Evolutionary conservation across 37 sponge, comb jelly and placozoan genomes (phyloP).

Genomic region (Theonella swinhoei): DNA sequence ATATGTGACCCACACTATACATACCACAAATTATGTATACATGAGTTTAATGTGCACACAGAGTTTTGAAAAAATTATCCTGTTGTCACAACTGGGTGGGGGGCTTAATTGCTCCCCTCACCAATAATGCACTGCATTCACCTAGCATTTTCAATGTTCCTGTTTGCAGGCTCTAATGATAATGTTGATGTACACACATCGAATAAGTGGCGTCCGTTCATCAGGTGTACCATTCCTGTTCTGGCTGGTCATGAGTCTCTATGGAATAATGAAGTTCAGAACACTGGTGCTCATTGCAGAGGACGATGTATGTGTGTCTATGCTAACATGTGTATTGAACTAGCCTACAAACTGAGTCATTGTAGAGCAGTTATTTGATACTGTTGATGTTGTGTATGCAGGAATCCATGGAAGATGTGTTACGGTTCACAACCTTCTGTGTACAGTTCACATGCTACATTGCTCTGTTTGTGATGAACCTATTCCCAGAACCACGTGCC

Average conservation of each 20-base stretch:
- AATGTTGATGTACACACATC: conserved; percentile 39
- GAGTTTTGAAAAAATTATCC: too few relatives aligned
- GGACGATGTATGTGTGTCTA: conserved; percentile 31
- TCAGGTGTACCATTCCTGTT: conserved; percentile 69
- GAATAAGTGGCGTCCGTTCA: conserved; percentile 49
- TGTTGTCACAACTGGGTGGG: too few relatives aligned
- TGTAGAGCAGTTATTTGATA: too few relatives aligned
- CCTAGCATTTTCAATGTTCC: not conserved
- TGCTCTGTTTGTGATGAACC: conserved; percentile 64
- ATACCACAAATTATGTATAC: too few relatives aligned
- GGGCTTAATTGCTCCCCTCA: too few relatives aligned
- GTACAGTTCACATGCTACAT: conserved; percentile 32
- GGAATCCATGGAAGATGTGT: conserved; percentile 33
- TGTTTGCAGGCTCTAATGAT: conserved; percentile 24
- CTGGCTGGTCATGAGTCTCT: conserved; percentile 70
- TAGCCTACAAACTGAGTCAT: too few relatives aligned
- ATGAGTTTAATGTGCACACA: too few relatives aligned
- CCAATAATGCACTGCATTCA: too few relatives aligned
- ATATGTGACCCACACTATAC: too few relatives aligned
- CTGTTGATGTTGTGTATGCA: too few relatives aligned
- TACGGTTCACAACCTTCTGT: conserved; percentile 53
- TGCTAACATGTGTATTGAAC: not conserved
- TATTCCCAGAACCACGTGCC: conserved; percentile 62
- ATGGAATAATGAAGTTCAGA: conserved; percentile 63
- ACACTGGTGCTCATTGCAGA: conserved; percentile 43